Conservation (phyloP, 2,113 vertebrate genomes). For the Casuarius casuarius region DNA sequence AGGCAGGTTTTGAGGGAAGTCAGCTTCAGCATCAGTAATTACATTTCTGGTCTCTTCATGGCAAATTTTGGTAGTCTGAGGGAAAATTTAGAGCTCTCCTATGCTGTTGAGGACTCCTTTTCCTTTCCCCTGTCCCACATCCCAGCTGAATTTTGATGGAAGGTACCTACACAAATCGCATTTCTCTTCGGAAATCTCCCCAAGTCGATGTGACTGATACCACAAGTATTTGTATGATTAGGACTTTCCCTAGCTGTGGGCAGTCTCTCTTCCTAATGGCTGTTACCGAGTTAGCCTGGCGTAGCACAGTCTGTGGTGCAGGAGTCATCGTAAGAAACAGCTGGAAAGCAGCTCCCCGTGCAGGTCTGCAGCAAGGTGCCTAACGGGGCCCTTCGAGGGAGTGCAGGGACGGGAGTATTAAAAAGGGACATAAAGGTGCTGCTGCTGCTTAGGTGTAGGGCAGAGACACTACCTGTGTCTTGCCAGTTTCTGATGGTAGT, state of each 20-base stretch:
- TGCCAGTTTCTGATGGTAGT: not conserved
- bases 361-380: rapidly evolving
- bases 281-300: not conserved
- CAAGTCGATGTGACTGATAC: not conserved
- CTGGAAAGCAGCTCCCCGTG: not conserved
- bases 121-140: not conserved
- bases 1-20: not conserved
- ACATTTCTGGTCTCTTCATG: not conserved
- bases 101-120: not conserved
- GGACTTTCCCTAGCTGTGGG: not conserved
- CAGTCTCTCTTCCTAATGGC: not conserved
- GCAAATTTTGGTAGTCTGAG: not conserved
- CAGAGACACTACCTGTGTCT: not conserved
- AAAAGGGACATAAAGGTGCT: not conserved
- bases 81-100: not conserved
- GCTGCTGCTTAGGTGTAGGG: not conserved
- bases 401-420: not conserved
- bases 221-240: not conserved
- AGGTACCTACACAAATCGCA: not conserved
- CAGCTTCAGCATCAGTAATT: not conserved
- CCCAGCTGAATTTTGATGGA: not conserved
- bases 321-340: not conserved
- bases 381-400: not conserved
- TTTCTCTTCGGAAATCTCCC: not conserved
- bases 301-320: not conserved